A percentile compares a stretch with the other conserved stretches of the same genome.
phyloP scores from a whole-genome alignment of 2,113 vertebrate species.

The Odontophorus gujanensis region DNA sequence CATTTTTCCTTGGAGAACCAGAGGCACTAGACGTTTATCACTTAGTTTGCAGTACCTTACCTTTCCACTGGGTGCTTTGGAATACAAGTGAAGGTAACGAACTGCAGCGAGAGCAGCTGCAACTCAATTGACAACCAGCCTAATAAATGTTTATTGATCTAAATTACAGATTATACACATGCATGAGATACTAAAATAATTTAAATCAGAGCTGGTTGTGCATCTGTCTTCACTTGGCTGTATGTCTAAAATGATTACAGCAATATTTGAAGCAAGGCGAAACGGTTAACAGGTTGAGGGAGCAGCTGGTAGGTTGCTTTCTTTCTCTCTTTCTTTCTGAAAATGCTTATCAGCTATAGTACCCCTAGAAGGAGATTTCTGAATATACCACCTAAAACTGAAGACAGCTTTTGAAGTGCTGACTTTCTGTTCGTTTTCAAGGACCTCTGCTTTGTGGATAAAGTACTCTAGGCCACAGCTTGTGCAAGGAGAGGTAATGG shows the following conservation, averaged over 20 bases:
- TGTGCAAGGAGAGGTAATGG: not conserved
- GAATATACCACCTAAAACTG: not conserved
- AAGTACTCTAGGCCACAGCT: not conserved
- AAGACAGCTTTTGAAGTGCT: not conserved
- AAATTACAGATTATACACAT: slow-evolving; percentile 33
- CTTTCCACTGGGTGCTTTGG: not conserved
- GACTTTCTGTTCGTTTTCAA: not conserved
- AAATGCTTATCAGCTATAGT: not conserved
- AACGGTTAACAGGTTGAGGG: not conserved
- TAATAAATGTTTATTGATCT: slow-evolving; percentile 59
- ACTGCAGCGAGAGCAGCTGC: slow-evolving; percentile 13
- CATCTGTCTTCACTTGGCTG: not conserved
- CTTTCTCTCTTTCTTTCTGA: not conserved
- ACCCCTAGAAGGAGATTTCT: not conserved
- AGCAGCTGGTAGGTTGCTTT: not conserved
- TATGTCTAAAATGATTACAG: not conserved
- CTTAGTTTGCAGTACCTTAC: not conserved
- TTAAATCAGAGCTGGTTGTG: slow-evolving; percentile 1
- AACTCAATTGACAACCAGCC: not conserved
- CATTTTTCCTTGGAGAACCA: not conserved
- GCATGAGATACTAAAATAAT: slow-evolving; percentile 5
- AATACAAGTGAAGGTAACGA: not conserved
- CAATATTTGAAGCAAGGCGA: not conserved
- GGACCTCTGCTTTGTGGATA: not conserved
- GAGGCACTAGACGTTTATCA: not conserved